phyloP scores from a whole-genome alignment of 2,888 invertebrate species.

The Eilema depressum region DNA sequence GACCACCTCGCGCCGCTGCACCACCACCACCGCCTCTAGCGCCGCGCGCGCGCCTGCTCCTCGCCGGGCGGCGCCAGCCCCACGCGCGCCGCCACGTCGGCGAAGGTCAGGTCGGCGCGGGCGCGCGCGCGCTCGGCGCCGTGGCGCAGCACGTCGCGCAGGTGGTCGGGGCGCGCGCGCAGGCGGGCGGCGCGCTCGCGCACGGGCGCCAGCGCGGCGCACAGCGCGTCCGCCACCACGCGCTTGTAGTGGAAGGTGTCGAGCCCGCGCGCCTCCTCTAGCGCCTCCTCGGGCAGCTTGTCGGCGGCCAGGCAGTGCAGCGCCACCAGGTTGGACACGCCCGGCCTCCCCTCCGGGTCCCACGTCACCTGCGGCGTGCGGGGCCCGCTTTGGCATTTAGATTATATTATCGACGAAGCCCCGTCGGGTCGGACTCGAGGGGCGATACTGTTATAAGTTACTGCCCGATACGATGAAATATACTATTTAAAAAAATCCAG shows the following conservation, averaged over 20 bases:
- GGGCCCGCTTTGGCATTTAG: too few species aligned
- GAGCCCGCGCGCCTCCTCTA: conserved; percentile 88
- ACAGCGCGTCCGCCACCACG: conserved; percentile 64
- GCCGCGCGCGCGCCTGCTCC: not conserved
- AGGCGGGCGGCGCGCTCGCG: conserved; percentile 69
- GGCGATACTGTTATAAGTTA: too few species aligned
- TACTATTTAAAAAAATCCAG: too few species aligned
- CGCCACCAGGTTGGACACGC: conserved; percentile 95
- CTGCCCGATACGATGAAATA: too few species aligned
- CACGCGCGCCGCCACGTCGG: conserved; percentile 86
- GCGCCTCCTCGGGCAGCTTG: conserved; percentile 89
- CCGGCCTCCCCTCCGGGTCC: conserved; percentile 92
- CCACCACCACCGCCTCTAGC: conserved; percentile 14
- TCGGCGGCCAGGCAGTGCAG: conserved; percentile 93
- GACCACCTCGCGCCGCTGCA: conserved; percentile 39
- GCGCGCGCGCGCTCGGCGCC: conserved; percentile 89
- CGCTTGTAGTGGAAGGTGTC: conserved; percentile 91
- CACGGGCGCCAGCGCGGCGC: conserved; percentile 54
- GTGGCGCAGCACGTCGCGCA: conserved; percentile 53
- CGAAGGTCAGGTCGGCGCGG: conserved; percentile 89
- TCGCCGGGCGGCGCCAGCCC: conserved; percentile 25
- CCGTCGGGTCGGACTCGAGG: too few species aligned
- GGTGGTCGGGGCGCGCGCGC: conserved; percentile 86
- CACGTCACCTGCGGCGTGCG: conserved; percentile 90
- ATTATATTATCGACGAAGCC: too few species aligned